These are phyloP conservation scores for Hydrozoanthus tunicans DNA, from an alignment of 64 coral and sea anemone species.

Conservation along the genomic window DNA sequence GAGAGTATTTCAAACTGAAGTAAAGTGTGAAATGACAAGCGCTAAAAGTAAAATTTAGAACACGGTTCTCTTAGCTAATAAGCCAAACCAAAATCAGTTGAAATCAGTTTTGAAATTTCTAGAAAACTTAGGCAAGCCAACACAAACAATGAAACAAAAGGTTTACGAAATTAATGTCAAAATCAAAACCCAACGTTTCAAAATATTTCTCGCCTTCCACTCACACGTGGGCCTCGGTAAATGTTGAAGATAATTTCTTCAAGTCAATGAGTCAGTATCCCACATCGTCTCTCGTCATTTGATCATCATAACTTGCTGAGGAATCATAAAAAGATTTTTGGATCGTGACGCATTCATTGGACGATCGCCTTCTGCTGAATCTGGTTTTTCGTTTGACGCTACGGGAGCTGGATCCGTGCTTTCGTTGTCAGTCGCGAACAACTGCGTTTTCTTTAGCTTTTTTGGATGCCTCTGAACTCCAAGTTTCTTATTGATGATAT, in stretches of 20 bases:
- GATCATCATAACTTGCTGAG: slow-evolving; percentile 1
- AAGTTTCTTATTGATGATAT: no score
- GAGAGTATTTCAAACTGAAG: no score
- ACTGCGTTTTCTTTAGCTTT: no score
- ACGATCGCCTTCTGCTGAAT: no score
- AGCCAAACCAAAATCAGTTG: slow-evolving; percentile 12
- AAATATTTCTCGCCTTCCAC: slow-evolving; percentile 25
- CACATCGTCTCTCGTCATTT: slow-evolving; percentile 9
- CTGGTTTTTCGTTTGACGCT: no score
- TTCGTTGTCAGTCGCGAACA: no score
- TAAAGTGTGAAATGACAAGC: no score
- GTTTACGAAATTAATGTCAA: slow-evolving; percentile 31
- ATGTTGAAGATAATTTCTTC: slow-evolving; percentile 30
- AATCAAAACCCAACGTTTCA: slow-evolving; percentile 26
- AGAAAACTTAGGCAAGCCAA: slow-evolving; percentile 24
- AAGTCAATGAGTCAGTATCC: slow-evolving; percentile 38
- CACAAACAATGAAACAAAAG: slow-evolving; percentile 12
- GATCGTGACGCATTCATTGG: background rate
- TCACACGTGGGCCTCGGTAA: slow-evolving; percentile 31
- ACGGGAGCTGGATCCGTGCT: no score
- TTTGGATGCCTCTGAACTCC: no score
- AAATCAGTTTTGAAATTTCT: slow-evolving; percentile 16
- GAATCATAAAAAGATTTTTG: slow-evolving; percentile 33
- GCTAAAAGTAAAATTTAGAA: background rate
- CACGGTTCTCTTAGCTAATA: slow-evolving; percentile 9